Conservation (phyloP, 2,888 invertebrate genomes). For the Chydorus sphaericus region DNA sequence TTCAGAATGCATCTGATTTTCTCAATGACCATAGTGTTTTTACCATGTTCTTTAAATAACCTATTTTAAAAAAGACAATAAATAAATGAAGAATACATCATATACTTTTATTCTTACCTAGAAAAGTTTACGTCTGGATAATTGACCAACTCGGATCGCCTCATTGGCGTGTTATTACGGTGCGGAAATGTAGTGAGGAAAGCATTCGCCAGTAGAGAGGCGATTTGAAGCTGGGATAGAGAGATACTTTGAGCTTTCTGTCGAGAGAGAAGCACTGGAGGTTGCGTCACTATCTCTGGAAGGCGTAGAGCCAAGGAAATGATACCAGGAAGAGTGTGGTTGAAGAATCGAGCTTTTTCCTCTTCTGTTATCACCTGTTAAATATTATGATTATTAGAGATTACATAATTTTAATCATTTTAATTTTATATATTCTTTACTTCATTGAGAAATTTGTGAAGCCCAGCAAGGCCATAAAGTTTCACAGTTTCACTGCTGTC, state of each 20-base stretch:
- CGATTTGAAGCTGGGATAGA: conserved; percentile 57
- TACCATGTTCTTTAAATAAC: conserved; percentile 37
- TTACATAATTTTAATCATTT: background rate
- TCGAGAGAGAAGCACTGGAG: conserved; percentile 65
- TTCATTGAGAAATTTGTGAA: conserved; percentile 26
- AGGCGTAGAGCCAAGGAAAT: conserved; percentile 59
- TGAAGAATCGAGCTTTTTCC: conserved; percentile 52
- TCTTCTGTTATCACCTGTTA: conserved; percentile 53
- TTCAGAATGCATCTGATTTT: conserved; percentile 80
- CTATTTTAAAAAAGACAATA: conserved; percentile 33
- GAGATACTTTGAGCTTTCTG: conserved; percentile 38
- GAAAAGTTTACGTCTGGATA: conserved; percentile 84
- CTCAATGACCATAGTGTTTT: conserved; percentile 41
- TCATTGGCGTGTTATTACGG: conserved; percentile 30
- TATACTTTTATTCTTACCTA: conserved; percentile 36
- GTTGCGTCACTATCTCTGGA: conserved; percentile 57
- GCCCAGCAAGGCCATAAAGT: too few species aligned
- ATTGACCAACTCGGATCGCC: conserved; percentile 44
- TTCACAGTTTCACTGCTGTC: conserved; percentile 28
- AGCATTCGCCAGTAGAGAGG: conserved; percentile 77
- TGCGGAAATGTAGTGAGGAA: conserved; percentile 90
- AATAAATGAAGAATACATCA: conserved; percentile 1
- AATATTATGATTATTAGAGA: conserved; percentile 22
- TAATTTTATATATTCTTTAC: too few species aligned
- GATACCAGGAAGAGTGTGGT: conserved; percentile 53